Percentiles rank a stretch among this genome's conserved stretches.
These are phyloP conservation scores for Ichneumon xanthorius DNA, from an alignment of 2,888 invertebrate genomes.

Conservation along the genomic window DNA sequence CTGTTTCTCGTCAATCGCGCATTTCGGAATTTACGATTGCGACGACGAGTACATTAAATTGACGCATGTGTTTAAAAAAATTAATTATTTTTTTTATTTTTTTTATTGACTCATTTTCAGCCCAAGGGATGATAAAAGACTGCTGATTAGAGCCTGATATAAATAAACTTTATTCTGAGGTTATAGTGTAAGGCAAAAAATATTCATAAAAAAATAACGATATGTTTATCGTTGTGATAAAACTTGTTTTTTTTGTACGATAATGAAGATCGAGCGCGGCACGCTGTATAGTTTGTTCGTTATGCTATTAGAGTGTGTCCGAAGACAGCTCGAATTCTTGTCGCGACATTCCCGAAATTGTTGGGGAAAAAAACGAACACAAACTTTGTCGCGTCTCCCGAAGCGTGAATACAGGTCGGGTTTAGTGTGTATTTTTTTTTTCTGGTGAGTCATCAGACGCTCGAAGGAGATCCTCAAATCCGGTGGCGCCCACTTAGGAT, in stretches of 20 bases:
- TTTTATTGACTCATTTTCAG: neutral
- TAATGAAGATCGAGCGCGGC: conserved; percentile 54
- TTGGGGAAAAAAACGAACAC: conserved; percentile 23
- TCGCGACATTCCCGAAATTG: conserved; percentile 38
- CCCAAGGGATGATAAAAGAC: neutral
- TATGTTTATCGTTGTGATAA: conserved; percentile 48
- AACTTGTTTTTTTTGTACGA: conserved; percentile 57
- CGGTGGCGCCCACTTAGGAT: conserved; percentile 52
- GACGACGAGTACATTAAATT: no score
- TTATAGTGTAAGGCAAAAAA: conserved; percentile 1
- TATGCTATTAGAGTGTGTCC: conserved; percentile 1
- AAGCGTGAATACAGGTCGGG: conserved; percentile 29
- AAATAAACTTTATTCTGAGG: neutral
- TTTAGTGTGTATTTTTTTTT: conserved; percentile 20
- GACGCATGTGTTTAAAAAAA: no score
- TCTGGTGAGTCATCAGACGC: conserved; percentile 54
- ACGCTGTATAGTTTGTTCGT: conserved; percentile 16
- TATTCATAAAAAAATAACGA: neutral
- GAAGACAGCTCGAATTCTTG: conserved; percentile 15
- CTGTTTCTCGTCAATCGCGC: neutral
- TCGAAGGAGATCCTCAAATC: conserved; percentile 34
- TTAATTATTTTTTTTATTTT: neutral
- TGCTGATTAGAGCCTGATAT: neutral
- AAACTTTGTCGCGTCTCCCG: conserved; percentile 15
- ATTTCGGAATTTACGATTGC: neutral